phyloP scores from a whole-genome alignment of 2,888 invertebrate species.

The Caenorhabditis uteleia region DNA sequence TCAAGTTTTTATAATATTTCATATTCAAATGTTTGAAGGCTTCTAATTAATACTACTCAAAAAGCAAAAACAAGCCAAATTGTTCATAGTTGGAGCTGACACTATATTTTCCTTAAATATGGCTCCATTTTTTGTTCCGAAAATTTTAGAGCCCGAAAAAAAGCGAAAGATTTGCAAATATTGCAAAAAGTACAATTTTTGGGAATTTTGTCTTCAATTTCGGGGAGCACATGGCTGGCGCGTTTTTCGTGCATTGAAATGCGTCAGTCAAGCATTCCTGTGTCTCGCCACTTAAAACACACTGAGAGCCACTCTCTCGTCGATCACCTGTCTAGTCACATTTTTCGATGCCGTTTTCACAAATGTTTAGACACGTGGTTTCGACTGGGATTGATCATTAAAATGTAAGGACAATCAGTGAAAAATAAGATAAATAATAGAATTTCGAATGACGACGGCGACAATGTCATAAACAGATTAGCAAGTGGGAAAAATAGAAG shows the following conservation, averaged over 20 bases:
- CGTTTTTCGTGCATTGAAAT: constrained; percentile 12
- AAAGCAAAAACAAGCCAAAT: not conserved
- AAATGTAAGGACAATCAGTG: too few relatives aligned
- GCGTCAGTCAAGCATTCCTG: constrained; percentile 23
- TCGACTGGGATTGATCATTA: too few relatives aligned
- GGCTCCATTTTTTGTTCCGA: not conserved
- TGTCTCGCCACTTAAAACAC: constrained; percentile 11
- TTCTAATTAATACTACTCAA: too few relatives aligned
- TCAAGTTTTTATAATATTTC: too few relatives aligned
- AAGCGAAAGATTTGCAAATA: constrained; percentile 1
- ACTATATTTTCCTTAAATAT: not conserved
- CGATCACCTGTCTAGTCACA: constrained; percentile 38
- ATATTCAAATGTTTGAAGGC: too few relatives aligned
- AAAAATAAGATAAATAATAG: too few relatives aligned
- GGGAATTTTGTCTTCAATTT: constrained; percentile 31
- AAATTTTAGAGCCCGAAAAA: constrained; percentile 1
- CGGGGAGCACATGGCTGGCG: constrained; percentile 17
- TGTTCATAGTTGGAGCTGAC: not conserved
- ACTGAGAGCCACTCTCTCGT: constrained; percentile 11
- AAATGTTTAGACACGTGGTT: constrained; percentile 30
- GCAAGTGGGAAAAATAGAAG: too few relatives aligned
- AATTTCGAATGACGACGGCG: too few relatives aligned
- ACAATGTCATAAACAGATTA: too few relatives aligned
- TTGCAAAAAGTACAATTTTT: constrained; percentile 25
- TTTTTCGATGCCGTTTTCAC: constrained; percentile 23